A percentile compares a stretch with the other conserved stretches of the same genome.
These are phyloP conservation scores for Pituophis catenifer DNA, from an alignment of 2,113 vertebrate genomes.

Conservation along the genomic window DNA sequence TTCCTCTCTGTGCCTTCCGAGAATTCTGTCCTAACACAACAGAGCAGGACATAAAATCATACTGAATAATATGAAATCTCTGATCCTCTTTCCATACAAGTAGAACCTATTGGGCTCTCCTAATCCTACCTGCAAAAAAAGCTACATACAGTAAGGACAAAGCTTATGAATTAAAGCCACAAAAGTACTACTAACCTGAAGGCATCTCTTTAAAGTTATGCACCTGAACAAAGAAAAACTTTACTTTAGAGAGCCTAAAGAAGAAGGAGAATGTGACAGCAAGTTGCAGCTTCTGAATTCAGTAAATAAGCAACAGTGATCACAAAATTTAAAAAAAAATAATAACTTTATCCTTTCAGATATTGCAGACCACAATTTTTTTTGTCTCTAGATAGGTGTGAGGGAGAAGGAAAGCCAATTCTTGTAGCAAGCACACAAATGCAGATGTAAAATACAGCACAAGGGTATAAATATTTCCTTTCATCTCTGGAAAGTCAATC, in stretches of 20 bases:
- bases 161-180: background rate
- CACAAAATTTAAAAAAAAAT: conserved; percentile 8
- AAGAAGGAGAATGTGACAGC: background rate
- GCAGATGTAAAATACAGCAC: conserved; percentile 37
- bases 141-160: background rate
- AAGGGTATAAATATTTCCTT: conserved; percentile 51
- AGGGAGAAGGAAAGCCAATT: conserved; percentile 23
- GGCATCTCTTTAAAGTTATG: fast-evolving
- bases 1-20: conserved; percentile 52
- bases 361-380: background rate
- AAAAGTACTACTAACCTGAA: conserved; percentile 1
- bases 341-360: background rate
- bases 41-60: background rate
- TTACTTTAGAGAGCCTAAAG: conserved; percentile 26
- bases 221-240: conserved; percentile 19
- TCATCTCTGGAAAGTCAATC: conserved; percentile 51
- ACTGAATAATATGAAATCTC: background rate
- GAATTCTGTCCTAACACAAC: conserved; percentile 49
- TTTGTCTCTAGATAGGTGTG: conserved; percentile 14
- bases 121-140: background rate
- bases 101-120: background rate
- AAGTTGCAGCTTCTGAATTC: conserved; percentile 5
- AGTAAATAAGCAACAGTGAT: conserved; percentile 24
- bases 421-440: conserved; percentile 20
- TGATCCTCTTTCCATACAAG: background rate